A percentile compares a stretch with the other conserved stretches of the same genome.
These are phyloP conservation scores for Amphipoea oculea DNA, from an alignment of 2,888 invertebrate species.

Conservation along the genomic window DNA sequence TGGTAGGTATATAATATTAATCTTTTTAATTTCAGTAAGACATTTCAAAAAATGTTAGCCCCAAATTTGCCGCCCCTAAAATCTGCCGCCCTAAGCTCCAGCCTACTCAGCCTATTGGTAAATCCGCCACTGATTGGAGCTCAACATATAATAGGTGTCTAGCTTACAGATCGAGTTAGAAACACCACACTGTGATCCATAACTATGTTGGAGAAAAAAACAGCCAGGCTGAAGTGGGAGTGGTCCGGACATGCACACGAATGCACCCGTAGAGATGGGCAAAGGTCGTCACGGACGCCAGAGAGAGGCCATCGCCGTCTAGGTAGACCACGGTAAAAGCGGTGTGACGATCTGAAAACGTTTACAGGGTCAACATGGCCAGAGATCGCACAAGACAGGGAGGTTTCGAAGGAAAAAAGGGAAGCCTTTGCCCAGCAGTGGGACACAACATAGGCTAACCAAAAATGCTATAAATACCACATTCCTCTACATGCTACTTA, in stretches of 20 bases:
- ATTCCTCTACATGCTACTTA: slow-evolving; percentile 21
- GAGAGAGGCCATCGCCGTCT: neutral
- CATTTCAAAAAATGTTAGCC: no score
- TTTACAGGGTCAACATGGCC: neutral
- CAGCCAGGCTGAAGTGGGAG: neutral
- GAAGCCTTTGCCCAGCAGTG: neutral
- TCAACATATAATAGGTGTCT: no score
- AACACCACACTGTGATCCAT: neutral
- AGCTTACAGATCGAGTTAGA: neutral
- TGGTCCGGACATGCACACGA: neutral
- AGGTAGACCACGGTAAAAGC: neutral
- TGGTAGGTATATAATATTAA: no score
- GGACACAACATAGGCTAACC: neutral
- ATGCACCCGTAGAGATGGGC: neutral
- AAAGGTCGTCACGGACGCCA: neutral
- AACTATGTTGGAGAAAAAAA: neutral
- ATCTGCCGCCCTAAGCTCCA: no score
- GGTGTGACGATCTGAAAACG: neutral
- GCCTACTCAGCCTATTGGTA: no score
- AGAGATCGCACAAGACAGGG: neutral
- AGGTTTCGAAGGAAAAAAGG: no score
- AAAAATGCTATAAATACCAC: neutral
- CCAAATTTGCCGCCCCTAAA: no score
- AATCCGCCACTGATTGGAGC: no score
- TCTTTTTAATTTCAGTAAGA: no score